These are phyloP conservation scores for Phania funesta DNA, from an alignment of 2,888 invertebrate species.

Conservation along the genomic window DNA sequence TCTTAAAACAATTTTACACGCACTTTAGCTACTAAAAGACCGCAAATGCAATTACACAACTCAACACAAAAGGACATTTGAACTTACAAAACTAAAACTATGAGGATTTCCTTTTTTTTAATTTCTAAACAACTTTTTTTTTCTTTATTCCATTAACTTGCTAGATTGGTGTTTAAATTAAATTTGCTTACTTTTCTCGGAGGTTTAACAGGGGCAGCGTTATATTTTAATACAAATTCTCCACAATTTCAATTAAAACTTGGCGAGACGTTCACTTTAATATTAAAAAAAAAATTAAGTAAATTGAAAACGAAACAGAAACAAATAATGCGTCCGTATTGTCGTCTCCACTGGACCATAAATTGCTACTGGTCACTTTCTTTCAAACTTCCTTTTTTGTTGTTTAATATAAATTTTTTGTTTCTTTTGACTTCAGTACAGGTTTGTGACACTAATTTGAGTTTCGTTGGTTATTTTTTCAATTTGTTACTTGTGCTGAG, in stretches of 20 bases:
- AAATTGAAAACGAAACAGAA: not conserved
- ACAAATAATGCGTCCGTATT: slow-evolving; percentile 23
- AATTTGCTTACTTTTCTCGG: slow-evolving; percentile 31
- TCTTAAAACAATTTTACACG: not conserved
- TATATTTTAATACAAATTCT: not conserved
- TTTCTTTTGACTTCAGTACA: slow-evolving; percentile 31
- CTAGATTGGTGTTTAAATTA: not conserved
- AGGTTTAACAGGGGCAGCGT: slow-evolving; percentile 13
- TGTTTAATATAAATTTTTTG: slow-evolving; percentile 19
- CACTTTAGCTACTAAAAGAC: not conserved
- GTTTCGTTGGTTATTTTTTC: slow-evolving; percentile 2
- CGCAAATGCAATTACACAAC: not conserved
- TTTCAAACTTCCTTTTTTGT: slow-evolving; percentile 63
- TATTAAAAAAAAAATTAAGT: not conserved
- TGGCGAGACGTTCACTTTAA: not conserved
- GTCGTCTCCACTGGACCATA: slow-evolving; percentile 30
- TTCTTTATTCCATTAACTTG: too few relatives aligned
- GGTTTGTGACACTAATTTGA: slow-evolving; percentile 56
- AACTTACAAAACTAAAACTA: not conserved
- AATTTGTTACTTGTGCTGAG: slow-evolving; percentile 3
- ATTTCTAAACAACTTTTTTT: not conserved
- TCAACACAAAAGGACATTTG: not conserved
- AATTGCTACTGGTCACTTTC: slow-evolving; percentile 53
- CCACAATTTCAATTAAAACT: not conserved
- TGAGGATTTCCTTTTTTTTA: slow-evolving; percentile 5